Base-by-base conservation (phyloP, 1,140 invertebrate species). In the Phymorhynchus buccinoides region DNA sequence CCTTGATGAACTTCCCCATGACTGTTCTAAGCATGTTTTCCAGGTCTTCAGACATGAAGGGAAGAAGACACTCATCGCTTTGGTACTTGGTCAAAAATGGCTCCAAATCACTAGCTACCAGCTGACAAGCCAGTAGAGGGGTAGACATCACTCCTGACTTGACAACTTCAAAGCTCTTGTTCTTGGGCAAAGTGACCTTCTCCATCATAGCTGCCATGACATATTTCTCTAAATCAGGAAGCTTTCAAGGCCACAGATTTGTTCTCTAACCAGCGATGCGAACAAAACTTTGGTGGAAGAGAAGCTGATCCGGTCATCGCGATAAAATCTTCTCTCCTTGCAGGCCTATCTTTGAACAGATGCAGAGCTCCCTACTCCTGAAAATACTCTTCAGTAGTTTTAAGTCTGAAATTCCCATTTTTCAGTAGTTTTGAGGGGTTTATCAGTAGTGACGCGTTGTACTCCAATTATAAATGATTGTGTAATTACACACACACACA, bases 91-190 rank as follows among this genome's bases (percentile, higher is more conserved):
- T 9, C 56, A 62, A 27, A 22, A 62, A 62, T 6, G 56, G 56
- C n/a, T 62, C 56, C 12, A 62, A 27, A 22, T 6, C 6, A 62
- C 56, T 62, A 27, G 56, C 56, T 27, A 62, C 56, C 56, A 62
- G 22, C 22, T 27, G 56, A 32, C 73, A 3, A 32, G 73, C 32
- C 35, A 41, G 22, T 7, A 75, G 27, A n/a, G 73, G 73, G 7
- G 18, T 75, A 35, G 73, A 75, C 27, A 75, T 16, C 6, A 75
- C 73, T 22, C 73, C 16, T 16, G 73, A 14, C 39, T 75, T 75
- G 7, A 75, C 73, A 37, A 75, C 37, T 3, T 75, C 73, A 75
- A 75, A 75, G 27, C 35, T 39, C 27, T 75, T 75, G 73, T 75
- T 75, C 30, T 35, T 30, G 32, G 73, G 73, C 73, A 75, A n/a